Evolutionary conservation across 2,113 vertebrate species (phyloP).

Genomic region (Eudyptes chrysolophus): DNA sequence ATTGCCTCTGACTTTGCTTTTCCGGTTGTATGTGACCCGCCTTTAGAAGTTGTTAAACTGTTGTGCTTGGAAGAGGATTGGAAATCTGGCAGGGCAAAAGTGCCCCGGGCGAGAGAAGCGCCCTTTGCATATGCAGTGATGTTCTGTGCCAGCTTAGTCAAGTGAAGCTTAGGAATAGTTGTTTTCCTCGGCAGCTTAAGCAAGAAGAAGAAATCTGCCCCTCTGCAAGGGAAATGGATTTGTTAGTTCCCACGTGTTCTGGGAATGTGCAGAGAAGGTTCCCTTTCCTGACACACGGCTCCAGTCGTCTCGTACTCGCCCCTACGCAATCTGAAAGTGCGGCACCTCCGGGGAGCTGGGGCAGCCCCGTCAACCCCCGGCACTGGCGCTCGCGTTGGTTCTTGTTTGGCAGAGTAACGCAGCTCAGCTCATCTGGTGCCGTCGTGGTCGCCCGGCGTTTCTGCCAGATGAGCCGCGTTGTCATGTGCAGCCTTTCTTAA

Average conservation of each 20-base stretch:
- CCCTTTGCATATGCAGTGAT: background rate
- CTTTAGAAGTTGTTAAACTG: background rate
- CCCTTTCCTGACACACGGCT: rapidly evolving
- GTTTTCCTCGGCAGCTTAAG: background rate
- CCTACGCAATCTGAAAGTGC: rapidly evolving
- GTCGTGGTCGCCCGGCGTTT: background rate
- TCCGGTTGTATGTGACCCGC: background rate
- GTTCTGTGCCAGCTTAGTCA: background rate
- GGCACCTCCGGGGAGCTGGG: background rate
- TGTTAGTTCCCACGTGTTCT: background rate
- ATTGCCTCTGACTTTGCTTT: background rate
- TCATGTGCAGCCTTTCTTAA: background rate
- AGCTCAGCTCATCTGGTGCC: background rate
- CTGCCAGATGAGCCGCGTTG: background rate
- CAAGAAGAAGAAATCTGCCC: background rate
- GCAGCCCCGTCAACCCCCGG: background rate
- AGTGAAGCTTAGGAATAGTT: background rate
- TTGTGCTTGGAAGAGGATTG: background rate
- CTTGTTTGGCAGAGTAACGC: background rate
- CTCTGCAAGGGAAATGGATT: background rate
- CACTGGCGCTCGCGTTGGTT: rapidly evolving
- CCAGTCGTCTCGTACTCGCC: rapidly evolving
- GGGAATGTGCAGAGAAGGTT: background rate
- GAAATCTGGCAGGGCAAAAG: background rate
- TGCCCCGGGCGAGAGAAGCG: background rate